These are phyloP conservation scores for Typhlomys cinereus DNA, from an alignment of 2,113 vertebrate genomes.

Conservation along the genomic window DNA sequence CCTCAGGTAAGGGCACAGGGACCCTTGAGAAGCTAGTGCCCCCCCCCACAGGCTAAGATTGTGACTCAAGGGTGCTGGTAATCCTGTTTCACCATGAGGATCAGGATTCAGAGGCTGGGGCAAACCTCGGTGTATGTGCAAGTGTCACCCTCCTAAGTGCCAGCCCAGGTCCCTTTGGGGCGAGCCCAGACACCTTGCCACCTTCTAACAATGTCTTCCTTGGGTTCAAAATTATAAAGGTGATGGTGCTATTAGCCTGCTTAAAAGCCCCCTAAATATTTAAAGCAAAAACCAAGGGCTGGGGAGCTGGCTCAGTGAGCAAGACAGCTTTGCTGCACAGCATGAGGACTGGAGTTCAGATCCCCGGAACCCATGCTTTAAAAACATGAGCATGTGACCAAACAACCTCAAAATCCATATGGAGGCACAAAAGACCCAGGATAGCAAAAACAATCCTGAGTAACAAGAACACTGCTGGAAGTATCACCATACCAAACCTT, in stretches of 20 bases:
- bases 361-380: no score
- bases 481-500: no score
- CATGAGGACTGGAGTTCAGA: no score
- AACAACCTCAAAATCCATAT: no score
- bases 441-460: no score
- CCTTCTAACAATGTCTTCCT: not conserved
- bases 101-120: not conserved
- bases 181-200: not conserved
- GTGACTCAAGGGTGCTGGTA: not conserved
- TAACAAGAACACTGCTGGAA: no score
- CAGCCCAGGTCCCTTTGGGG: not conserved
- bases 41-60: not conserved
- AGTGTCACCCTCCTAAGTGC: accelerated
- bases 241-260: not conserved
- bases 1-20: not conserved
- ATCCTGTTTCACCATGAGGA: no score
- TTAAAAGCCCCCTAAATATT: not conserved
- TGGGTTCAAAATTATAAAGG: not conserved
- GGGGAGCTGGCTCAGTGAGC: no score
- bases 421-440: no score
- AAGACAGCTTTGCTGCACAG: no score
- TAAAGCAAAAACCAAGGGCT: not conserved
- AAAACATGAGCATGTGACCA: no score
- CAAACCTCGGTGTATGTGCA: not conserved
- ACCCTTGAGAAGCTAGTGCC: not conserved